Evolutionary conservation across 1,140 invertebrate species (phyloP), one percentile per base, ranked within the genome.

Genomic region (Parasteatoda tepidariorum): DNA sequence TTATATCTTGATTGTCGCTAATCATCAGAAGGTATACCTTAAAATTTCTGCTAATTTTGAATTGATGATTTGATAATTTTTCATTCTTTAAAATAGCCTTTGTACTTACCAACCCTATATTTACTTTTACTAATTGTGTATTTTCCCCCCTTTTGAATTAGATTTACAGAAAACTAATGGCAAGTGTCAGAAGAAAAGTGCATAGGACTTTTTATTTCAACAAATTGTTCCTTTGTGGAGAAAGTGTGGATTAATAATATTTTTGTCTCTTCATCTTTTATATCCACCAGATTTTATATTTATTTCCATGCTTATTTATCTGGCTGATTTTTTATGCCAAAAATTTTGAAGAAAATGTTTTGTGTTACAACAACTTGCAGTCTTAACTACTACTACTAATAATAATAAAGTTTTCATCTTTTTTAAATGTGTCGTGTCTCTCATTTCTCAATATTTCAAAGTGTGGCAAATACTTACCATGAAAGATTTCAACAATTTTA

Each of bases 241-340:
- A 82, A 70, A 13, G 78, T 79, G 75, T 82, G 78, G 78, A 82
- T 82, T 34, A 66, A 67, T 79, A 82, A 82, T 82, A 82, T 82
- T 82, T 82, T 82, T 82, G 78, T 82, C 22, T 82, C 38, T 31
- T 79, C 64, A 61, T 61, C 71, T 82, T 82, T 82, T 82, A 82
- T 82, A 82, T 82, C 78, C 78, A 70, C 66, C 66, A 82, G 30
- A 61, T 82, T 74, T 82, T 82, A 82, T 82, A 82, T 82, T 82
- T 82, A 82, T 82, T 82, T 82, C 78, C 78, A 62, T 82, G 66
- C 78, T 82, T 82, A 33, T 68, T 82, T 82, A 82, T 55, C 31
- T 57, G 67, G 78, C 78, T 82, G 57, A 54, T 22, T 74, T 61
- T 82, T 82, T 82, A 38, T 33, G 78, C 78, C 67, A 34, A 67